Percentiles rank a stretch among this genome's conserved stretches.
phyloP scores from a whole-genome alignment of 2,113 vertebrate species.

The Podilymbus podiceps region DNA sequence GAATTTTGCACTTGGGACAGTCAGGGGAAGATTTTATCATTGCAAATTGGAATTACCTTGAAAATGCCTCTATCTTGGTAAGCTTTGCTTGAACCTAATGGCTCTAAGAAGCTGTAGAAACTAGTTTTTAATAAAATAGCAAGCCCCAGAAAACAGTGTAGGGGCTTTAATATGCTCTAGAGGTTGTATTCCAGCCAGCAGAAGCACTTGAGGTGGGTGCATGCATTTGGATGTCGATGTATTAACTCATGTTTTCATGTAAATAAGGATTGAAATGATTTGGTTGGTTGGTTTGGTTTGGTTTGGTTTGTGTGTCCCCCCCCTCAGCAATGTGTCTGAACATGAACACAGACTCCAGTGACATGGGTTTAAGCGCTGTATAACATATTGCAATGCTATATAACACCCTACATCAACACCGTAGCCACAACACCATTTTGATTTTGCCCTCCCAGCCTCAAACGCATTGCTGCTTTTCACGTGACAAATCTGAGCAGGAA shows the following conservation, averaged over 20 bases:
- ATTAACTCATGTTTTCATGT: not conserved
- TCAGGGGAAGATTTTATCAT: not conserved
- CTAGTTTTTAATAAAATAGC: not conserved
- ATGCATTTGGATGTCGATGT: not conserved
- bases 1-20: not conserved
- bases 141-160: not conserved
- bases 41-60: not conserved
- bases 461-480: not conserved
- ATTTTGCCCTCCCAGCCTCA: not conserved
- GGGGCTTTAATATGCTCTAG: not conserved
- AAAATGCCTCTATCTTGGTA: not conserved
- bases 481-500: not conserved
- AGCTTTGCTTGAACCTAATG: not conserved
- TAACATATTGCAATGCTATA: not conserved
- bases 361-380: not conserved
- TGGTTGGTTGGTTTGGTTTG: no score
- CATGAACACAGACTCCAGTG: not conserved
- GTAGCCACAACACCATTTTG: not conserved
- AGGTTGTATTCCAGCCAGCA: not conserved
- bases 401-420: not conserved
- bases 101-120: not conserved
- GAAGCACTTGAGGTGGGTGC: not conserved
- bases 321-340: not conserved
- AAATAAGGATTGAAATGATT: not conserved
- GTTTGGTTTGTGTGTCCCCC: no score